These are phyloP conservation scores for Pocota personata DNA, from an alignment of 2,888 invertebrate species.

Conservation along the genomic window DNA sequence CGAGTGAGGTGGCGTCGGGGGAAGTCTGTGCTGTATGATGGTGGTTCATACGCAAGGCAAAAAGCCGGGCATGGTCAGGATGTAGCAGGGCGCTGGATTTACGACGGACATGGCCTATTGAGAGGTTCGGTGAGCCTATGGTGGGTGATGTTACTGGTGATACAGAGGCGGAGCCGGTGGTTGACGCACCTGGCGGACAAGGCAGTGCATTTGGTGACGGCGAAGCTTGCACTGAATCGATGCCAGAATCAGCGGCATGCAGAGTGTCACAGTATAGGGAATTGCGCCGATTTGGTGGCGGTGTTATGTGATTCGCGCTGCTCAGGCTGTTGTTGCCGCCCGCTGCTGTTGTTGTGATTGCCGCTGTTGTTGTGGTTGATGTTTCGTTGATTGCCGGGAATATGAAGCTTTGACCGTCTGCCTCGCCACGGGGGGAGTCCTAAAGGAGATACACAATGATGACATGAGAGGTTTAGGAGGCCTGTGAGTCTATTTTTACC, in stretches of 20 bases:
- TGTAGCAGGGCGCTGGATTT: slow-evolving; percentile 86
- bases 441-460: slow-evolving; percentile 74
- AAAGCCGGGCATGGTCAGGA: slow-evolving; percentile 88
- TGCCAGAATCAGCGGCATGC: slow-evolving; percentile 87
- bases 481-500: slow-evolving; percentile 75
- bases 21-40: slow-evolving; percentile 81
- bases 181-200: slow-evolving; percentile 79
- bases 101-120: slow-evolving; percentile 81
- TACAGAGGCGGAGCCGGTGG: slow-evolving; percentile 80
- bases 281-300: slow-evolving; percentile 77
- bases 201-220: slow-evolving; percentile 83
- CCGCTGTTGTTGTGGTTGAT: slow-evolving; percentile 77
- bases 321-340: slow-evolving; percentile 62
- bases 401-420: slow-evolving; percentile 87
- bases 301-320: slow-evolving; percentile 57
- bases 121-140: slow-evolving; percentile 81
- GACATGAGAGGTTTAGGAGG: neutral
- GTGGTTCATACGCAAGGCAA: slow-evolving; percentile 83
- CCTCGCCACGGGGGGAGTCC: slow-evolving; percentile 88
- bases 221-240: slow-evolving; percentile 89
- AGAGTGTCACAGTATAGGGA: slow-evolving; percentile 83
- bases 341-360: slow-evolving; percentile 70
- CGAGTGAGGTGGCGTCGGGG: slow-evolving; percentile 82
- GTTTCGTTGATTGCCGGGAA: slow-evolving; percentile 84
- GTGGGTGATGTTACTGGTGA: slow-evolving; percentile 82